Evolutionary conservation across 1,140 invertebrate genomes (phyloP).

Genomic region (Aphelenchoides fujianensis): DNA sequence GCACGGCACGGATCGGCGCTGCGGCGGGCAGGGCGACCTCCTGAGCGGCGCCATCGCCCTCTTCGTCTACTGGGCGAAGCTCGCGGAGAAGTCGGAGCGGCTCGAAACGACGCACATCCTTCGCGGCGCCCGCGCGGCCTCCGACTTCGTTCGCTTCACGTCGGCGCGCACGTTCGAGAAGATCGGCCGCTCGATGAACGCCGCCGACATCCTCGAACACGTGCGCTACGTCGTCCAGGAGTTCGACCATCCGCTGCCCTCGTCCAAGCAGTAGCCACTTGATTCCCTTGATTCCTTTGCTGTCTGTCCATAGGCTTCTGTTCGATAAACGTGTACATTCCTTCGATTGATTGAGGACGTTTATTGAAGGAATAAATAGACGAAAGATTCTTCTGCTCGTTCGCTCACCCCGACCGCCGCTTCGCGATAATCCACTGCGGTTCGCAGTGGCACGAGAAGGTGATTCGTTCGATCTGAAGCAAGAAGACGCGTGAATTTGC

Average conservation of each 20-base stretch:
- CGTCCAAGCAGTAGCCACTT: too few relatives aligned
- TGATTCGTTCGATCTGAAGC: constrained; percentile 18
- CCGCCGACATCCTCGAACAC: constrained; percentile 76
- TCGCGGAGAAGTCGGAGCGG: constrained; percentile 16
- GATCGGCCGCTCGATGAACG: constrained; percentile 76
- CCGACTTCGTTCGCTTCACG: constrained; percentile 75
- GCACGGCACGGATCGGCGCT: constrained; percentile 79
- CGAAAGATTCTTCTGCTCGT: neutral
- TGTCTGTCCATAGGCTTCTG: too few relatives aligned
- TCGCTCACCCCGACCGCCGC: neutral
- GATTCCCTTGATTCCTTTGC: too few relatives aligned
- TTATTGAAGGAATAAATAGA: neutral
- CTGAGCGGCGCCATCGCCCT: constrained; percentile 77
- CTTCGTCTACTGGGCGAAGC: constrained; percentile 76
- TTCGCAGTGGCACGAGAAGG: constrained; percentile 19
- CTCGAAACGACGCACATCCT: constrained; percentile 61
- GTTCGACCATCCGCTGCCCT: neutral
- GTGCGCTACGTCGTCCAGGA: constrained; percentile 12
- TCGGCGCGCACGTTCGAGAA: constrained; percentile 75
- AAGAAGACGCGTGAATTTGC: neutral
- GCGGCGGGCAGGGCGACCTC: constrained; percentile 94
- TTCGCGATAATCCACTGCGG: constrained; percentile 19
- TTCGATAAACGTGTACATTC: too few relatives aligned
- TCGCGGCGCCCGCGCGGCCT: constrained; percentile 77
- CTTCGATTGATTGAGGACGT: neutral